Evolutionary conservation across 1,140 invertebrate genomes (phyloP), one percentile per base, ranked within the genome.

Genomic region (Lucilia sericata): DNA sequence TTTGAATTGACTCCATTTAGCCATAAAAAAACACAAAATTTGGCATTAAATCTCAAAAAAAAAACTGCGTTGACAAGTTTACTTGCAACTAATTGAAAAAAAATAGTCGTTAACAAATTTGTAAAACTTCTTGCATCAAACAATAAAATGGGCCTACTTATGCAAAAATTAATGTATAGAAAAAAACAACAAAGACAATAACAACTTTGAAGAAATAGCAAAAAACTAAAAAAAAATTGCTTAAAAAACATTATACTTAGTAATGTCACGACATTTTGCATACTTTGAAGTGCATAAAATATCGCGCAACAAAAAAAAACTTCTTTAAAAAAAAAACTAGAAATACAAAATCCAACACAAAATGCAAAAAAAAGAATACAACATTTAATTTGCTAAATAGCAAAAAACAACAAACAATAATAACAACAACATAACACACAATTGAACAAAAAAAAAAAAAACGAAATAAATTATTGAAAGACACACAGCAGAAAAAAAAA

Each of bases 351-450:
- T 75, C 13, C 74, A 21, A 75, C 80, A 78, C 34, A 78, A 36
- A 21, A 80, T 13, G 1, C 19, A 49, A 36, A 65, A 82, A n/a
- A 30, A 49, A 80, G 76, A 80, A 80, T 19, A 84, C 84, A 84
- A 82, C 84, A 85, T 85, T 85, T 85, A 85, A 85, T 85, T 85
- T 85, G 84, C 84, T 83, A 85, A 85, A 85, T 85, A 85, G 82
- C 82, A 83, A 85, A 83, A 85, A 83, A 34, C 25, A 74, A 51
- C 17, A 30, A 30, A 82, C 49, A 82, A 30, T 30, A 30, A 30
- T 30, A 51, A 82, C 34, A 36, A n/a, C 49, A 17, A 36, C 25
- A 76, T 19, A 30, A n/a, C 55, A 49, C n/a, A 80, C 76, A 80
- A 49, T 51, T 19, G 76, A 51, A 80, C 42, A 49, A 42, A 30